These are phyloP conservation scores for Cyprinodon variegatus DNA, from an alignment of 2,113 vertebrate species.

Conservation along the genomic window DNA sequence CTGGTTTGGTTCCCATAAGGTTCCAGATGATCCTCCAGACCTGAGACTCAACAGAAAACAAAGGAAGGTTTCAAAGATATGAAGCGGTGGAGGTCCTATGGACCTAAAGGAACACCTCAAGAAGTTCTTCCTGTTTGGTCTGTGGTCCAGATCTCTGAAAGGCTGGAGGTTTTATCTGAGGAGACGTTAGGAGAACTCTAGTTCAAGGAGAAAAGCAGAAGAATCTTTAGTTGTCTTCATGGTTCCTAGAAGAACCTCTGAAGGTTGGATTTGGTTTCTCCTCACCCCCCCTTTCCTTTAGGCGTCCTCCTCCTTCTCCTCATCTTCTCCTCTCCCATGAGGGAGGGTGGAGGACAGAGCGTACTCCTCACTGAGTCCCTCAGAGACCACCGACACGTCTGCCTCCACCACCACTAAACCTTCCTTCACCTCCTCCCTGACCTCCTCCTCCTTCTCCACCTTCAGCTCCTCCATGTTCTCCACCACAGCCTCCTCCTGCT, in stretches of 20 bases:
- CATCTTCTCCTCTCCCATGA: slow-evolving; percentile 53
- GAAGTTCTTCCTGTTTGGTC: background rate
- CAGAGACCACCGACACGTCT: slow-evolving; percentile 42
- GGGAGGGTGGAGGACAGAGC: slow-evolving; percentile 75
- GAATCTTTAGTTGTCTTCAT: background rate
- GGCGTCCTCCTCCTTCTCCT: slow-evolving; percentile 31
- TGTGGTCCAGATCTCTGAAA: background rate
- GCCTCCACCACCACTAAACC: slow-evolving; percentile 28
- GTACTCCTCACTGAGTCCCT: slow-evolving; percentile 74
- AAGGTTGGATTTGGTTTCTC: slow-evolving; percentile 6
- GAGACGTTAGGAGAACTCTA: background rate
- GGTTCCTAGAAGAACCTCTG: background rate
- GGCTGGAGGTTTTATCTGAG: background rate
- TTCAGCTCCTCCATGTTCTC: background rate
- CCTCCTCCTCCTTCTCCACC: slow-evolving; percentile 59
- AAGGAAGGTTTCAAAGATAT: no score
- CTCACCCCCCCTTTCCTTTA: slow-evolving; percentile 5
- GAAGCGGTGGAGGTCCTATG: background rate
- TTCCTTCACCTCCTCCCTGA: slow-evolving; percentile 5
- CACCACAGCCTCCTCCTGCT: slow-evolving; percentile 38
- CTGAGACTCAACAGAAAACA: no score
- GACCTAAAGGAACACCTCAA: background rate
- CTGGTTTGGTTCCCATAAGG: no score
- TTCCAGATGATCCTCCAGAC: no score
- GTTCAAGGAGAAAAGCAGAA: background rate